Evolutionary conservation across 2,797 vertebrate genomes (phyloP).

Genomic region (Aeoliscus strigatus): DNA sequence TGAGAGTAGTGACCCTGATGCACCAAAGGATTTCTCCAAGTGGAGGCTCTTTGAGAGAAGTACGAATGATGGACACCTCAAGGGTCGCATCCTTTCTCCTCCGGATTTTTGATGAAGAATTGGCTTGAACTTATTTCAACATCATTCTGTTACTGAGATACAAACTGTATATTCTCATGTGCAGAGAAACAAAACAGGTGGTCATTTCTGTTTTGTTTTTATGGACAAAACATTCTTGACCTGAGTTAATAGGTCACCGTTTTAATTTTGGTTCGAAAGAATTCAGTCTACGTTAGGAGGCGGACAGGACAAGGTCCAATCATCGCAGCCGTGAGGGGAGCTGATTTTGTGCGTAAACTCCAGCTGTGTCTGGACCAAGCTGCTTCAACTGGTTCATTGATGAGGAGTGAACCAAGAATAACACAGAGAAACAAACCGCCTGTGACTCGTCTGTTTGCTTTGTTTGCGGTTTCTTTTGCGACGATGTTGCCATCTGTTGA

Average conservation of each 20-base stretch:
- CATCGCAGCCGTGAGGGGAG: slow-evolving; percentile 2
- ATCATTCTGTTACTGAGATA: slow-evolving; percentile 60
- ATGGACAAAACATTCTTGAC: too few species aligned
- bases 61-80: too few species aligned
- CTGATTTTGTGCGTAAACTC: slow-evolving; percentile 10
- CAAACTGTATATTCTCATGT: slow-evolving; percentile 13
- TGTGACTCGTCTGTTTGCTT: too few species aligned
- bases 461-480: not conserved
- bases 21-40: too few species aligned
- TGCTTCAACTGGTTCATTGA: slow-evolving; percentile 10
- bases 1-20: too few species aligned
- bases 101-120: slow-evolving; percentile 42
- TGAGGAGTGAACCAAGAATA: slow-evolving; percentile 5
- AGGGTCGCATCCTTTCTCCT: too few species aligned
- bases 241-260: slow-evolving; percentile 3
- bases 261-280: too few species aligned
- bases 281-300: not conserved
- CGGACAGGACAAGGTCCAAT: not conserved
- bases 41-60: too few species aligned
- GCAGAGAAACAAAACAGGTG: too few species aligned
- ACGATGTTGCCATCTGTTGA: not conserved
- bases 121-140: slow-evolving; percentile 52
- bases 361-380: slow-evolving; percentile 8
- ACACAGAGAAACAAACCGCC: slow-evolving; percentile 6
- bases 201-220: too few species aligned